Evolutionary conservation across 2,113 vertebrate genomes (phyloP), one percentile per base, ranked within the genome.

Genomic region (Cyanistes caeruleus): DNA sequence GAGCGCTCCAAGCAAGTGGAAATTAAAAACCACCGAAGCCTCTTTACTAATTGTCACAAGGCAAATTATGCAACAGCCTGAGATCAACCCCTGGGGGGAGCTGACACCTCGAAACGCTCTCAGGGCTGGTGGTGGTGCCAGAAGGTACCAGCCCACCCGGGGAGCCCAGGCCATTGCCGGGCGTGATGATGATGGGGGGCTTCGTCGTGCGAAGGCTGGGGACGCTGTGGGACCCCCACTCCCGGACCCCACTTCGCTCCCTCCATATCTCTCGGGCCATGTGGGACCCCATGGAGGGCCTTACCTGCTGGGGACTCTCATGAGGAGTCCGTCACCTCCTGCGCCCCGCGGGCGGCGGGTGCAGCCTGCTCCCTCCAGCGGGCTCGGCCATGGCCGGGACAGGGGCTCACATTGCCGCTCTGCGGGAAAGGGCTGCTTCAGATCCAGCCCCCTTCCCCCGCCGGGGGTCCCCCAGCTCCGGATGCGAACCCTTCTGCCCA

Each of bases 171-270:
- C 33, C 21, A 6, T 0, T 7, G 27, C 46, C 39, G 4, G 46
- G 35, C 0, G 4, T 1, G 28, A 2, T 0, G 17, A n/a, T 10
- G 33, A 24, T 9, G 30, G 10, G 14, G 22, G 41, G 16, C 11
- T 21, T 30, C 13, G 1, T 25, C 1, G 8, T 3, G 78, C 28
- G 3, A 20, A 20, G 46, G 41, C n/a, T 27, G 51, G 16, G 55
- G 6, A 49, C 15, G 15, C 51, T 18, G 9, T 2, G 18, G 23
- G 55, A 16, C 41, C 55, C 67, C 49, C 8, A 1, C 22, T 30
- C 18, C 80, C 15, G 24, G 20, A 15, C 6, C 43, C 52, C 27
- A 3, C 37, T 52, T 10, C 11, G 52, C 39, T 51, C 69, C 64
- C 39, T 67, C 13, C 67, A 0, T 0, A 15, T 35, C 3, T 37